Evolutionary conservation across 2,888 invertebrate species (phyloP), one percentile per base, ranked within the genome.

Genomic region (Yponomeuta evonymella): DNA sequence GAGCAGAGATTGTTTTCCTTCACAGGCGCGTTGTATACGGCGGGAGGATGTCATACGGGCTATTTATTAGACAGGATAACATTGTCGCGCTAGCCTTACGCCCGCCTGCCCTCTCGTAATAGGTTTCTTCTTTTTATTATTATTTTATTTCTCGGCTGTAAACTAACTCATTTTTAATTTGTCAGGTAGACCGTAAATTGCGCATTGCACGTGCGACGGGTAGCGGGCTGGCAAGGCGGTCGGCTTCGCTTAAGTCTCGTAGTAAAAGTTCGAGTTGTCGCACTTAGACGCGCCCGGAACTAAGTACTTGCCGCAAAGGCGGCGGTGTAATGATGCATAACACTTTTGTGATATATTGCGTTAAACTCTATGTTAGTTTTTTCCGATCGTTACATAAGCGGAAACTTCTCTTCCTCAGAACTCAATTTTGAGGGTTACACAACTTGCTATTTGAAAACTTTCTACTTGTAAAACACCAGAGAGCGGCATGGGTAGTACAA

Each of bases 91-190:
- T 79, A 79, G 78, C 79, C 80, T 78, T 78, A 77, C 77, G 78
- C 77, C 81, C 79, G 82, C 83, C 80, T 81, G 79, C 68, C 68
- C 51, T 51, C 79, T 73, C 81, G 83, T 88, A 88, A 88, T 89
- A 85, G 85, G 84, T 86, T 88, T 88, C 51, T 85, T 77, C 80
- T 80, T 86, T 86, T 73, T 86, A 71, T 69, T 86, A 83, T 88
- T 83, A 87, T 87, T 87, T 88, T 85, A 86, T 86, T 85, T 85
- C 85, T 79, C 76, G 83, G 86, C 79, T 86, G 87, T 88, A 87
- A 89, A 88, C 87, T 86, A 86, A 86, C 88, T 87, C 85, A 88
- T 90, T 90, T 89, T 90, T 90, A 90, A 91, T 90, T 90, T 90
- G 88, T 88, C 85, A 84, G 79, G 78, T 75, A 81, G 82, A 83